Base-by-base conservation (phyloP, 2,797 vertebrate species). In the Darevskia nairensis region DNA sequence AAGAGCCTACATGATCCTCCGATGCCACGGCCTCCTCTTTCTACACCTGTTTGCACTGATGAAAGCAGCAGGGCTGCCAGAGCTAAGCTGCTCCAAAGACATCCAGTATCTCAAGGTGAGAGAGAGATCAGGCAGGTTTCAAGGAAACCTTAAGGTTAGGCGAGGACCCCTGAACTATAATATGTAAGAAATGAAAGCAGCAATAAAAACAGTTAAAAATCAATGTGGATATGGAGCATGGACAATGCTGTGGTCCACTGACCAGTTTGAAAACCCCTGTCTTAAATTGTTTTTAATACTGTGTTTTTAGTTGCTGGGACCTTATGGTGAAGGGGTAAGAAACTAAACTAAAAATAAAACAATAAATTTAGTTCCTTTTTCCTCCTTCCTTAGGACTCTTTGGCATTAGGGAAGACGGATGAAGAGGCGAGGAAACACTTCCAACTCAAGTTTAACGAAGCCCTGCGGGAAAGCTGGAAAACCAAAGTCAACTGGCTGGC, bases 401-500 rank as follows among this genome's bases (percentile, higher is more conserved):
- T 99, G 86, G 98, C 99, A 41, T 95, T 99, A 90, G 98, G 98
- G 9, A 99, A 98, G 94, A 97, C 98, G 0, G 99, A 99, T 10
- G 99, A 99, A 4, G 99, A 99, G 84, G 99, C 99, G 0, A 96
- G 99, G 91, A 99, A 99, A 95, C 98, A 98, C 93, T 99, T 99
- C 95, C 98, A 98, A 86, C 97, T 99, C 4, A 99, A 99, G 96
- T 99, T 99, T 87, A 99, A 99, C 0, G 99, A 99, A 96, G 99
- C 99, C 89, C 96, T 99, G 46, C 94, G 99, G 77, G 99, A 99
- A 93, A 99, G 99, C 97, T 99, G 99, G 99, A 99, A 99, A 95
- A 99, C 98, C 95, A 99, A 99, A 96, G 98, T 99, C 93, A 99
- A 99, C 96, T 99, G 99, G 99, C 97, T 99, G 97, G 98, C 99